phyloP scores from a whole-genome alignment of 2,888 invertebrate genomes.

The Spilosoma lubricipeda region DNA sequence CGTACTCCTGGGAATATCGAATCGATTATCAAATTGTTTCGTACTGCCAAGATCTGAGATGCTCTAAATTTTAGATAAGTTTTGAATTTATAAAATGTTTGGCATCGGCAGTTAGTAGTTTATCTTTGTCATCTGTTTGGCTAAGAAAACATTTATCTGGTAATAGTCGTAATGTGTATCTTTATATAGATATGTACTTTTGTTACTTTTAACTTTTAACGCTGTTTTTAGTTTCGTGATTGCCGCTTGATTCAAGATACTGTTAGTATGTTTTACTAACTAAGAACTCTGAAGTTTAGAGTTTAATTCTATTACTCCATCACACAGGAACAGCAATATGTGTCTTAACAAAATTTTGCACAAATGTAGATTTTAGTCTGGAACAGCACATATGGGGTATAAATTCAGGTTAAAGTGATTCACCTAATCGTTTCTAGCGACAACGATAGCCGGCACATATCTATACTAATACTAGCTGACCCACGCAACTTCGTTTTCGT shows the following conservation, averaged over 20 bases:
- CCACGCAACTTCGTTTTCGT: too few species aligned
- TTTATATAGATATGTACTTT: not conserved
- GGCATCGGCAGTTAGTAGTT: constrained; percentile 11
- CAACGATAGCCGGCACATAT: not conserved
- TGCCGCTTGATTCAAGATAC: not conserved
- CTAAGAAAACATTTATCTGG: not conserved
- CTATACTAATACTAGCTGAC: too few species aligned
- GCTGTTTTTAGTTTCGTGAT: not conserved
- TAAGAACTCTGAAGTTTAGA: not conserved
- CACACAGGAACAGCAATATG: not conserved
- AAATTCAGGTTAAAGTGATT: not conserved
- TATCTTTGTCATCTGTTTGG: not conserved
- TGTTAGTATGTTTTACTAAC: not conserved
- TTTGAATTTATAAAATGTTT: constrained; percentile 23
- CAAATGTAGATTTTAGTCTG: too few species aligned
- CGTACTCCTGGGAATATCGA: constrained; percentile 39
- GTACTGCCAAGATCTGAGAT: constrained; percentile 34
- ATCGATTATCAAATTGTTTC: constrained; percentile 52
- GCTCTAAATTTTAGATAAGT: constrained; percentile 41
- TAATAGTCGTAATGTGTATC: not conserved
- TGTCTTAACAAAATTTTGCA: too few species aligned
- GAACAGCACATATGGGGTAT: too few species aligned
- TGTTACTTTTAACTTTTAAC: not conserved
- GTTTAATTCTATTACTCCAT: not conserved
- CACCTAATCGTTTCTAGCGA: not conserved